Percentiles rank a stretch among this genome's conserved stretches.
phyloP scores from a whole-genome alignment of 2,888 invertebrate species.

The Drosophila formosana region DNA sequence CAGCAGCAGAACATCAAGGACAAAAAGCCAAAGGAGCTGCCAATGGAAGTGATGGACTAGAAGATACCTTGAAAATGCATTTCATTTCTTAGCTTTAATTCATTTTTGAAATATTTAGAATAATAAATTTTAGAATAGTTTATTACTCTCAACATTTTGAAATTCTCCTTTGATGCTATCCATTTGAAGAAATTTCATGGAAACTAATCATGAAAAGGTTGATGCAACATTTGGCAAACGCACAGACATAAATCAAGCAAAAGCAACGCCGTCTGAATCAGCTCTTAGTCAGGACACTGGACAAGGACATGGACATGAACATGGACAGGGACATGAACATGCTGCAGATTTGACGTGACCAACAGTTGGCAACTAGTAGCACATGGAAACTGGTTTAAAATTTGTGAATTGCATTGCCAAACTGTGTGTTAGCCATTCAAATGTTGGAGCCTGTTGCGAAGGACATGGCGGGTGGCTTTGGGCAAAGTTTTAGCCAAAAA shows the following conservation, averaged over 20 bases:
- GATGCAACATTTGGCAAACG: conserved; percentile 32
- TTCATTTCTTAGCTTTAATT: neutral
- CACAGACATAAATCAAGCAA: conserved; percentile 71
- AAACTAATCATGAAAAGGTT: conserved; percentile 10
- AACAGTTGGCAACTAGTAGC: conserved; percentile 43
- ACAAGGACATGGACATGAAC: conserved; percentile 34
- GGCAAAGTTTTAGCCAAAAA: conserved; percentile 57
- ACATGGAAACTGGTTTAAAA: conserved; percentile 40
- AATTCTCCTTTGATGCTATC: neutral
- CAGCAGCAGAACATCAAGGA: conserved; percentile 9
- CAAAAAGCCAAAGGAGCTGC: neutral
- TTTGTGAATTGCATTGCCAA: conserved; percentile 52
- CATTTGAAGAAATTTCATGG: neutral
- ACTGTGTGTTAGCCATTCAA: conserved; percentile 3
- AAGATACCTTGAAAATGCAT: conserved; percentile 1
- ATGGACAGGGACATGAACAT: conserved; percentile 36
- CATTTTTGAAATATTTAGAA: too few species aligned
- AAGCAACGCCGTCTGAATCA: conserved; percentile 37
- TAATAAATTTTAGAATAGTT: too few species aligned
- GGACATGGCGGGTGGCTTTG: neutral
- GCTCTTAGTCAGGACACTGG: conserved; percentile 29
- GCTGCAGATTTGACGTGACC: conserved; percentile 49
- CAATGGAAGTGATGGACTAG: neutral
- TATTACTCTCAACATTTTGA: neutral
- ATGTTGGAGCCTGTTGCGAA: neutral